These are phyloP conservation scores for Vanessa cardui DNA, from an alignment of 2,888 invertebrate genomes.

Conservation along the genomic window DNA sequence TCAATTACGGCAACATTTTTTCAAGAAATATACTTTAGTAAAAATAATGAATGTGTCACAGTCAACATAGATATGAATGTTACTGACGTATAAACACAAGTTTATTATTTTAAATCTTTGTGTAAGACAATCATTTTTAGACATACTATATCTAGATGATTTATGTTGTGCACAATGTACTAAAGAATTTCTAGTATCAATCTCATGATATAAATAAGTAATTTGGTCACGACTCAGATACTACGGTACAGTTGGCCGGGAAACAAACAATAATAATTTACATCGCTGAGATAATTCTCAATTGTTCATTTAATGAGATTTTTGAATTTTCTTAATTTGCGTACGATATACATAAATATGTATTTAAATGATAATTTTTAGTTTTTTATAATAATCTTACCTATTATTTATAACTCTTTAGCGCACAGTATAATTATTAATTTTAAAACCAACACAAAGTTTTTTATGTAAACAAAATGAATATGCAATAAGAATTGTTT, in stretches of 20 bases:
- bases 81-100: too few relatives aligned
- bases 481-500: too few relatives aligned
- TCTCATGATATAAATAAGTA: constrained; percentile 23
- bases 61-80: too few relatives aligned
- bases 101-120: not conserved
- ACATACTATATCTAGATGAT: constrained; percentile 8
- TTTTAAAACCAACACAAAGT: too few relatives aligned
- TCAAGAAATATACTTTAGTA: not conserved
- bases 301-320: not conserved
- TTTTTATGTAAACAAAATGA: too few relatives aligned
- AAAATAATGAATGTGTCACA: too few relatives aligned
- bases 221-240: constrained; percentile 26
- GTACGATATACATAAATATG: too few relatives aligned
- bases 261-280: constrained; percentile 14
- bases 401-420: too few relatives aligned
- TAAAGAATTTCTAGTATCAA: constrained; percentile 24
- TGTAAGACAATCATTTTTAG: not conserved
- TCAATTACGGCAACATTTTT: not conserved
- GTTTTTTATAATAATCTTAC: too few relatives aligned
- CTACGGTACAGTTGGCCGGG: constrained; percentile 16
- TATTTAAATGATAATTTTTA: too few relatives aligned
- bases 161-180: constrained; percentile 9
- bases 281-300: not conserved
- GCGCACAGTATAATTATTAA: too few relatives aligned
- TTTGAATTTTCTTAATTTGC: too few relatives aligned